phyloP scores from a whole-genome alignment of 2,888 invertebrate genomes.

The Emmelina monodactyla region DNA sequence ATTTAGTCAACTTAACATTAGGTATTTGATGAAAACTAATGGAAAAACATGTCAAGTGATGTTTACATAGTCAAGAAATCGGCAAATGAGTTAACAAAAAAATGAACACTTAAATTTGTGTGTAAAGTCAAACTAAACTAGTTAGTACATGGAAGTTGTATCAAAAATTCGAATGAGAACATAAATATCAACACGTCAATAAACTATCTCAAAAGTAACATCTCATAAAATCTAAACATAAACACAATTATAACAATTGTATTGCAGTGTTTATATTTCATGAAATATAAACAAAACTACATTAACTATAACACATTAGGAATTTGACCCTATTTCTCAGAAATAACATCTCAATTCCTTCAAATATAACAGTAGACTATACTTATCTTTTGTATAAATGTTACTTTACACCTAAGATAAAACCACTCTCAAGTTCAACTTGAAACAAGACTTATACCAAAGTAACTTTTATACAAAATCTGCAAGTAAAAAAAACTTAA shows the following conservation, averaged over 20 bases:
- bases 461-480: neutral
- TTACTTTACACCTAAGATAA: neutral
- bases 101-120: no score
- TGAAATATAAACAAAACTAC: no score
- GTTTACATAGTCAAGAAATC: neutral
- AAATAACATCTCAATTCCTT: slow-evolving; percentile 16
- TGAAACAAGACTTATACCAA: slow-evolving; percentile 1
- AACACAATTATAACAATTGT: slow-evolving; percentile 19
- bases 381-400: neutral
- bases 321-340: slow-evolving; percentile 19
- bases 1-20: no score
- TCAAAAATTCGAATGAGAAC: slow-evolving; percentile 1
- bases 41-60: neutral
- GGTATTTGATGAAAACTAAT: no score
- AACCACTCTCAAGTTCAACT: slow-evolving; percentile 1
- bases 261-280: slow-evolving; percentile 7
- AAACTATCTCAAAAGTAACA: slow-evolving; percentile 1
- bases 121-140: no score
- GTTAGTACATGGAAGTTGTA: slow-evolving; percentile 1
- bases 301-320: slow-evolving; percentile 9
- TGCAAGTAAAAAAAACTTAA: slow-evolving; percentile 4
- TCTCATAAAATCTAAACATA: slow-evolving; percentile 4
- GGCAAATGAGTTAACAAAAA: neutral
- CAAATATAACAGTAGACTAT: no score
- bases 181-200: slow-evolving; percentile 2